Evolutionary conservation across 1,140 invertebrate species (phyloP).

Genomic region (Dreissena polymorpha): DNA sequence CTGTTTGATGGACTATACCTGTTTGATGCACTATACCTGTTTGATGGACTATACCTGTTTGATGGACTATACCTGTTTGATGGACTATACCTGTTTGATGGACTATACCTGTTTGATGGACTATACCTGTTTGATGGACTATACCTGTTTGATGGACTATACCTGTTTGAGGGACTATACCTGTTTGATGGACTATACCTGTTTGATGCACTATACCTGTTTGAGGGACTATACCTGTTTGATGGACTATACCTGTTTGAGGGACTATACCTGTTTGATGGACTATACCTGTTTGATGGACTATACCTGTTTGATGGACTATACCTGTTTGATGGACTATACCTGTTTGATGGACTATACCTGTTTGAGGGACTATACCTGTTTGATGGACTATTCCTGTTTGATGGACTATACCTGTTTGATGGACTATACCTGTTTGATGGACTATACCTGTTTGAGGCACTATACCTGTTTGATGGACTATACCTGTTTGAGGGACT

Average conservation of each 20-base stretch:
- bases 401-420: slow-evolving; percentile 79
- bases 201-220: slow-evolving; percentile 79
- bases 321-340: slow-evolving; percentile 80
- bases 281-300: slow-evolving; percentile 81
- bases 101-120: slow-evolving; percentile 81
- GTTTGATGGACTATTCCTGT: slow-evolving; percentile 86
- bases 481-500: slow-evolving; percentile 80
- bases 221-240: slow-evolving; percentile 81
- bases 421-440: slow-evolving; percentile 81
- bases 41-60: slow-evolving; percentile 81
- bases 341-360: slow-evolving; percentile 81
- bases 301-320: slow-evolving; percentile 80
- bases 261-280: slow-evolving; percentile 80
- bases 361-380: slow-evolving; percentile 81
- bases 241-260: slow-evolving; percentile 81
- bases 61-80: slow-evolving; percentile 81
- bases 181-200: slow-evolving; percentile 81
- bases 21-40: slow-evolving; percentile 79
- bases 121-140: slow-evolving; percentile 80
- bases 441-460: slow-evolving; percentile 80
- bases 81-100: slow-evolving; percentile 80
- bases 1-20: slow-evolving; percentile 81
- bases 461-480: slow-evolving; percentile 80
- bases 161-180: slow-evolving; percentile 81
- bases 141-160: slow-evolving; percentile 80